Conservation (phyloP, 2,797 vertebrate genomes). For the Tinamus major region DNA sequence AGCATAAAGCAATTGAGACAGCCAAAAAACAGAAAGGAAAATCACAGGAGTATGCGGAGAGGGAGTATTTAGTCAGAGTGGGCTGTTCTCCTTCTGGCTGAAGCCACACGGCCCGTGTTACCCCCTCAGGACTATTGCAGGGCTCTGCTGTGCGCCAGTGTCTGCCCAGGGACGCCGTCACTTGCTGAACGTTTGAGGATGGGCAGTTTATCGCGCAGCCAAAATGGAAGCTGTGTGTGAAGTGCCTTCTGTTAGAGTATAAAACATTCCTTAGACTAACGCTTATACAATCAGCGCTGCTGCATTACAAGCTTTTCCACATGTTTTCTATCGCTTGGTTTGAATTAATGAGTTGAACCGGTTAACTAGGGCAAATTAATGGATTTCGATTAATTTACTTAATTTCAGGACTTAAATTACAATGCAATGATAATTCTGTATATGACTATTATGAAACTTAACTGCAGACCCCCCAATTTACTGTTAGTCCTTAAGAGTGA, state of each 20-base stretch:
- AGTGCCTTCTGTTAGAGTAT: not conserved
- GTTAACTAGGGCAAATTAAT: not conserved
- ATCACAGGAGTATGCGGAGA: accelerated
- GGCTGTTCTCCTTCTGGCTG: not conserved
- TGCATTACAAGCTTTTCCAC: not conserved
- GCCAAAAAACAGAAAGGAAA: not conserved
- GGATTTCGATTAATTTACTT: not conserved
- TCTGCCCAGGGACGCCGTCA: not conserved
- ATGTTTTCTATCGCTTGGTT: not conserved
- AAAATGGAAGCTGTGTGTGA: not conserved
- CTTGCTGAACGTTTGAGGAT: accelerated
- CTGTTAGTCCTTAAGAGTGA: not conserved
- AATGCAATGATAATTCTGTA: not conserved
- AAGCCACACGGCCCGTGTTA: not conserved
- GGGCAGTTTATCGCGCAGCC: not conserved
- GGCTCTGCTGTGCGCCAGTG: not conserved
- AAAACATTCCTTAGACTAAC: not conserved
- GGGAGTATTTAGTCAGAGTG: not conserved
- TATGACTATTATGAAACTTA: not conserved
- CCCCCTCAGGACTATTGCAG: not conserved
- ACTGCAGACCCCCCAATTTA: accelerated
- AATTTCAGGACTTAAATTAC: not conserved
- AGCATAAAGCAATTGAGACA: not conserved
- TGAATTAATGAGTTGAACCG: not conserved
- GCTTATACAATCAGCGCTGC: not conserved